Evolutionary conservation across 2,113 vertebrate species (phyloP).

Genomic region (Seriola aureovittata): DNA sequence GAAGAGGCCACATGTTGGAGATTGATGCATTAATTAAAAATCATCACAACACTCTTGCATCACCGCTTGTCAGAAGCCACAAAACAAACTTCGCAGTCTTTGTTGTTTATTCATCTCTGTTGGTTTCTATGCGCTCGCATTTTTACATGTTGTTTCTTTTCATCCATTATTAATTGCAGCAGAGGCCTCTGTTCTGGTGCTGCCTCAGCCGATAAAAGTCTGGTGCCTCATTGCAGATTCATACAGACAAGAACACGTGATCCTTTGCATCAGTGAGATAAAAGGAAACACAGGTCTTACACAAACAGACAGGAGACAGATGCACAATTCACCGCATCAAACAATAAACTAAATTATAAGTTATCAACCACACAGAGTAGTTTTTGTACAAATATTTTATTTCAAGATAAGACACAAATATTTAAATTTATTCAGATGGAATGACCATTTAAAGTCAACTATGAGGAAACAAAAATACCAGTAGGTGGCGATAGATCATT

Average conservation of each 20-base stretch:
- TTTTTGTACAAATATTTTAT: constrained; percentile 77
- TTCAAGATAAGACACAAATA: constrained; percentile 71
- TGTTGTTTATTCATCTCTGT: constrained; percentile 49
- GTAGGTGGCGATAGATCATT: constrained; percentile 4
- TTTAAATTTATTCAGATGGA: constrained; percentile 27
- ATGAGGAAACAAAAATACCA: constrained; percentile 4
- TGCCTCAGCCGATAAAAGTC: constrained; percentile 40
- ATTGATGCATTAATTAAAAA: constrained; percentile 52
- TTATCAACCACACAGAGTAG: constrained; percentile 15
- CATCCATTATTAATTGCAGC: constrained; percentile 62
- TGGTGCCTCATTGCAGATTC: constrained; percentile 25
- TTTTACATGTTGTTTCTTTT: constrained; percentile 55
- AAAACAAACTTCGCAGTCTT: constrained; percentile 27
- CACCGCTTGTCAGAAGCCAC: constrained; percentile 27
- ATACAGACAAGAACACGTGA: constrained; percentile 9
- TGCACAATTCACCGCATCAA: constrained; percentile 8
- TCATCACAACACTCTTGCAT: constrained; percentile 25
- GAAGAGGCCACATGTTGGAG: constrained; percentile 23
- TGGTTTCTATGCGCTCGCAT: neutral
- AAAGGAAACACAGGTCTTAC: constrained; percentile 3
- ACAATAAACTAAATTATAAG: neutral
- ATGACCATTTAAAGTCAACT: neutral
- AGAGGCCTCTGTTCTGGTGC: constrained; percentile 40
- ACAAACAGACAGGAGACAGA: neutral
- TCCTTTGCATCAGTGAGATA: constrained; percentile 9